Evolutionary conservation across 2,888 invertebrate species (phyloP).

Genomic region (Mongoloraphidia duomilia): DNA sequence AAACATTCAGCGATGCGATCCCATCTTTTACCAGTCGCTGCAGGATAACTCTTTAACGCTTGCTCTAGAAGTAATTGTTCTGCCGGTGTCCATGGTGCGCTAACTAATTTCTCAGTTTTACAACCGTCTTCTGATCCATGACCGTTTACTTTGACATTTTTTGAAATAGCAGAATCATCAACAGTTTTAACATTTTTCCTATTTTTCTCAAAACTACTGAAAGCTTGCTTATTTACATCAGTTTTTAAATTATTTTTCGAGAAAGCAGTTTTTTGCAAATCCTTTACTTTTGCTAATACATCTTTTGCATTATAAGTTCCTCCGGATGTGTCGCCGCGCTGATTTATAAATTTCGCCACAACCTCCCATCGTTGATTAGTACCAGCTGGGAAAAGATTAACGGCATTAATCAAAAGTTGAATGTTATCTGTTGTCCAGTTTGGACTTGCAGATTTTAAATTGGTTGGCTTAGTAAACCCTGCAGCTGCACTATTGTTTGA

Average conservation of each 20-base stretch:
- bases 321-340: slow-evolving; percentile 50
- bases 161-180: slow-evolving; percentile 60
- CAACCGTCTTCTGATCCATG: slow-evolving; percentile 18
- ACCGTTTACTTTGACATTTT: slow-evolving; percentile 35
- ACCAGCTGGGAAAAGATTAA: slow-evolving; percentile 94
- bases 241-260: slow-evolving; percentile 72
- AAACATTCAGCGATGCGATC: slow-evolving; percentile 86
- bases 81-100: slow-evolving; percentile 73
- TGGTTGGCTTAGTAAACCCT: slow-evolving; percentile 27
- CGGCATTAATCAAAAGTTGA: slow-evolving; percentile 87
- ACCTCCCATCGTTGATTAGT: slow-evolving; percentile 85
- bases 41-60: slow-evolving; percentile 88
- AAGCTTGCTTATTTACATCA: slow-evolving; percentile 83
- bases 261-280: slow-evolving; percentile 77
- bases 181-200: slow-evolving; percentile 49
- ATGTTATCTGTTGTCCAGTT: slow-evolving; percentile 78
- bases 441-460: slow-evolving; percentile 33
- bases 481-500: slow-evolving; percentile 17
- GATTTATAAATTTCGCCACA: slow-evolving; percentile 90
- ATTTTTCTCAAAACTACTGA: slow-evolving; percentile 78
- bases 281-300: slow-evolving; percentile 90
- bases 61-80: slow-evolving; percentile 95
- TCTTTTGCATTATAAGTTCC: slow-evolving; percentile 72
- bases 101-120: slow-evolving; percentile 17
- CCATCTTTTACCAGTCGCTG: slow-evolving; percentile 83